Evolutionary conservation across 2,113 vertebrate genomes (phyloP), one percentile per base, ranked within the genome.

Genomic region (Chloroceryle aenea): DNA sequence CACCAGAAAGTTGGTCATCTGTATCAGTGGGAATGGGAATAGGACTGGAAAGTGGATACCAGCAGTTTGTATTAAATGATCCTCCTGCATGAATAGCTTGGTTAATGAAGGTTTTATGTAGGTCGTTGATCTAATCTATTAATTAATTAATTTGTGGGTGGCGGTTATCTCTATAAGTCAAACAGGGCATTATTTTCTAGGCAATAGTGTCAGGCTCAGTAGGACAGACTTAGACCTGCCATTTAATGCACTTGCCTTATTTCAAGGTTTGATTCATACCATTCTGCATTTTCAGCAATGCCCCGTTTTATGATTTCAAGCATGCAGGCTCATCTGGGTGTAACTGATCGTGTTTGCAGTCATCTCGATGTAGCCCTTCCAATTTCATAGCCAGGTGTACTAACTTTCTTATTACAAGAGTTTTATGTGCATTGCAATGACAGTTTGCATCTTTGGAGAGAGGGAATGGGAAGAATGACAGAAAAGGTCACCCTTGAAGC

Each of bases 81-180:
- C 15, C 4, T 64, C 6, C 22, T 34, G 9, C 1, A 0, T 15
- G 2, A 66, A 30, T 13, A 52, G 7, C 3, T 50, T 64, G 7
- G 6, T 5, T 66, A 13, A n/a, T 67, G 8, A 4, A 30, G n/a
- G 5, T 4, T 82, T 71, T 66, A 58, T 4, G 2, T 42, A 3
- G 23, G 10, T n/a, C 18, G 56, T 23, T 56, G 11, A n/a, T n/a
- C n/a, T n/a, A n/a, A n/a, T n/a, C n/a, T n/a, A 40, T 40, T 40
- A 40, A 40, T 40, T 40, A 40, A 40, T 40, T 40, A 40, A 53
- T 64, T 71, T 71, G 25, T 58, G 42, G 82, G 75, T 30, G 14
- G 9, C 18, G 56, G 18, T 7, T 66, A 9, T 20, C 69, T 74
- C 14, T 11, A 21, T 15, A n/a, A 50, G 26, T 63, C 36, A 85